phyloP scores from a whole-genome alignment of 2,113 vertebrate species.

The Poeciliopsis turrubarensis region DNA sequence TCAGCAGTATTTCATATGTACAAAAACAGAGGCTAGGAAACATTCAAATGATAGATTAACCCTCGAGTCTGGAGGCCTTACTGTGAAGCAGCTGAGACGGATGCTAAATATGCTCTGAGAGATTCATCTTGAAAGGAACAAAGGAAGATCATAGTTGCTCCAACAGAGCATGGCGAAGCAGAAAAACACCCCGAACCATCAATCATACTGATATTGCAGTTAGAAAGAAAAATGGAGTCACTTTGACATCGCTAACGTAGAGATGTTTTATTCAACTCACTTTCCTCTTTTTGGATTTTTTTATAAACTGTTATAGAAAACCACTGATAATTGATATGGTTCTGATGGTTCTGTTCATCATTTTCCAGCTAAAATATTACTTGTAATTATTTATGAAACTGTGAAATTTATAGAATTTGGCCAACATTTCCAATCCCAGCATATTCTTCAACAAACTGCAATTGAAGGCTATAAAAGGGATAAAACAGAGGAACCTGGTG shows the following conservation, averaged over 20 bases:
- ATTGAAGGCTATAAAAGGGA: not conserved
- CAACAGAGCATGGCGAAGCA: slow-evolving; percentile 15
- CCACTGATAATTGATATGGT: not conserved
- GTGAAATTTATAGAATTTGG: too few species aligned
- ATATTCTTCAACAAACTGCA: not conserved
- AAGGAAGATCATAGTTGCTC: not conserved
- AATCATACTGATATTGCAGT: slow-evolving; percentile 30
- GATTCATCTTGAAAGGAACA: not conserved
- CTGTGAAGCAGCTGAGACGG: slow-evolving; percentile 12
- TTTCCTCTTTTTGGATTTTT: slow-evolving; percentile 2
- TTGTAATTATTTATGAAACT: not conserved
- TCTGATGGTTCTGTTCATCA: not conserved
- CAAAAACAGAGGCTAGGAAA: not conserved
- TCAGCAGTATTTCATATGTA: slow-evolving; percentile 1
- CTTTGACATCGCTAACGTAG: slow-evolving; percentile 23
- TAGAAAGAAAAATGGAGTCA: slow-evolving; percentile 19
- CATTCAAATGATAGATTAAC: not conserved
- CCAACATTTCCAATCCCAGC: not conserved
- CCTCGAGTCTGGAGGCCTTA: not conserved
- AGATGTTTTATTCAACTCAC: slow-evolving; percentile 12
- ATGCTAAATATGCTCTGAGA: slow-evolving; percentile 3
- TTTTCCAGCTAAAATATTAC: not conserved
- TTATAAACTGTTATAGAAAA: not conserved
- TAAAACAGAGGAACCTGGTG: not conserved
- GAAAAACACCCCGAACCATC: slow-evolving; percentile 38